Evolutionary conservation across 2,797 vertebrate species (phyloP), one percentile per base, ranked within the genome.

Genomic region (Lophotriccus pileatus): DNA sequence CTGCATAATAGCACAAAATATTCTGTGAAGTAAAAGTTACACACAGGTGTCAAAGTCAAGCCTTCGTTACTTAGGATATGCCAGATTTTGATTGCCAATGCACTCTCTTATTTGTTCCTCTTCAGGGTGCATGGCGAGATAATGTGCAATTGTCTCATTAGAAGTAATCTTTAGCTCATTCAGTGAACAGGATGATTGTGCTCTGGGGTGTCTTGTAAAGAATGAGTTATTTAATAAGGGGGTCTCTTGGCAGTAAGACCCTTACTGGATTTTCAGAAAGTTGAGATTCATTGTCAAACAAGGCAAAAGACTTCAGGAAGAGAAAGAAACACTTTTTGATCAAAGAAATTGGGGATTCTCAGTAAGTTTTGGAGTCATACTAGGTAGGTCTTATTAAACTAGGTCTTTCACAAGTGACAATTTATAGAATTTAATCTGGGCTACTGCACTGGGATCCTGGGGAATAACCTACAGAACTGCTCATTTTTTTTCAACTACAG

Each of bases 141-240:
- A 85, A 86, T 56, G 79, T 91, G 64, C 56, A 74, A 10, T 89
- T 87, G 60, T 93, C 91, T 91, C 89, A 67, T 96, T 92, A 94
- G 79, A 34, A 36, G 60, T 85, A 89, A 91, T 94, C 80, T 90
- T 79, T 47, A 76, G 77, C 87, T 91, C 56, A 25, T 91, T 96
- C 77, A 70, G 23, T 92, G 80, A 64, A 82, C 88, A 82, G 77
- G 80, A 64, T 75, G 91, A 92, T 74, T 82, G 88, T 87, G 67
- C 77, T 94, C 88, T 5, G 0, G 75, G 69, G 67, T 77, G 60
- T 70, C 72, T 80, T 1, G 0, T 64, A 87, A 83, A 82, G 70
- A 92, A 73, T 56, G 50, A 63, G 36, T 67, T 86, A 73, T 73
- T 84, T 84, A 92, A 84, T 82, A 67, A 95, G 93, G 44, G 69